Base-by-base conservation (phyloP, 2,888 invertebrate genomes). In the Heliconius ismenius region DNA sequence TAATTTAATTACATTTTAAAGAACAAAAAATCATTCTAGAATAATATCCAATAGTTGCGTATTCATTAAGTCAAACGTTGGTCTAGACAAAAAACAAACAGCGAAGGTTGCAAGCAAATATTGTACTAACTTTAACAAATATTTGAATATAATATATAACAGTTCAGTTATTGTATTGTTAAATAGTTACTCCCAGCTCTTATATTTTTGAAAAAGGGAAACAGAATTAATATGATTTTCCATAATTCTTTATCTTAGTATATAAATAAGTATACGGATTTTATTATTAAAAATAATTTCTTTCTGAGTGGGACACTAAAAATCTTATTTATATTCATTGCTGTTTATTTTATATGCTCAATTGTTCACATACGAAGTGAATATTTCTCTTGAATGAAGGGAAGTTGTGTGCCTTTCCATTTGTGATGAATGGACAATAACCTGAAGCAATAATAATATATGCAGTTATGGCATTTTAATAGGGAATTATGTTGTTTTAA, bases 381-480 rank as follows among this genome's bases (percentile, higher is more conserved):
- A 91, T 89, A 86, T 84, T 84, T 83, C 83, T 80, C 82, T 82
- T 90, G 89, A 90, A 88, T 87, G 91, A 89, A 87, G 87, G 89
- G 88, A 89, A 86, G 88, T 85, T 83, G 82, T 81, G 83, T 79
- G 83, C 79, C 75, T 87, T 90, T 90, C 88, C 89, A 91, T 91
- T 91, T 90, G 89, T 84, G 82, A 88, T 92, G 91, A 93, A 93
- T 93, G 88, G 93, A 88, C 90, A 84, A 91, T 93, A 91, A 93
- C 90, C 88, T 78, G 80, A 80, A 78, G 81, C 83, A 83, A 81
- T 82, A 83, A 84, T 83, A 81, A 81, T 78, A 82, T 81, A 82
- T 79, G 80, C 75, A 74, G 83, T 81, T 81, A 79, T 79, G 75
- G 78, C 78, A 67, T 54, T 77, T 78, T 77, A 78, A 75, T 77